Conservation (phyloP, 2,113 vertebrate genomes). For the Sclerurus mexicanus region DNA sequence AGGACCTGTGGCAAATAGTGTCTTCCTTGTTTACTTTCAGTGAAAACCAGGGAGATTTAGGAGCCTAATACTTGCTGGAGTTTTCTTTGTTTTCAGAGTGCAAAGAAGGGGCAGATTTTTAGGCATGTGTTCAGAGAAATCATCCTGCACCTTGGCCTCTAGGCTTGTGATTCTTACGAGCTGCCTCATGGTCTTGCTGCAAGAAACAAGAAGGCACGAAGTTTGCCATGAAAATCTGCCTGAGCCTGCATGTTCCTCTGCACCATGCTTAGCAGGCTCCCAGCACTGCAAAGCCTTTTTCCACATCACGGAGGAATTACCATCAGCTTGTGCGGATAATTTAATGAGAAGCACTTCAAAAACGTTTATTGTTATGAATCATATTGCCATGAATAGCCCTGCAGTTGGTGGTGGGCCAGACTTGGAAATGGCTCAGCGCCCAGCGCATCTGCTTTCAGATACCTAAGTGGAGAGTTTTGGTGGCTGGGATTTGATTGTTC, state of each 20-base stretch:
- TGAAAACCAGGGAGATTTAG: not conserved
- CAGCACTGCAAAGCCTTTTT: not conserved
- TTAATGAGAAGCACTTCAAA: constrained; percentile 48
- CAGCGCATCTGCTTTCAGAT: not conserved
- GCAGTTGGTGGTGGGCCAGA: constrained; percentile 4
- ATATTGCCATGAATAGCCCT: not conserved
- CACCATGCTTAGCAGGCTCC: not conserved
- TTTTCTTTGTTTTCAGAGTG: rapidly evolving
- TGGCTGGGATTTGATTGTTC: not conserved
- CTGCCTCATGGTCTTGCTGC: not conserved
- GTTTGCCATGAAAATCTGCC: not conserved
- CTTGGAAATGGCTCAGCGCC: not conserved
- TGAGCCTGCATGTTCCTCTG: not conserved
- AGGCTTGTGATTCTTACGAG: rapidly evolving
- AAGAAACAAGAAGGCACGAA: rapidly evolving
- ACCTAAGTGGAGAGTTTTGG: not conserved
- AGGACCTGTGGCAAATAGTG: not conserved
- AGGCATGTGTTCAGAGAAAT: not conserved
- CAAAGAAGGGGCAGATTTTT: not conserved
- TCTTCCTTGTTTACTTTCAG: not conserved
- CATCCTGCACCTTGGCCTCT: rapidly evolving
- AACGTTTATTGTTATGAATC: not conserved
- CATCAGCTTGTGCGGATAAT: not conserved
- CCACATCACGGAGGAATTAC: not conserved
- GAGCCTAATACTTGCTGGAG: not conserved